A percentile compares a stretch with the other conserved stretches of the same genome.
Evolutionary conservation across 1,140 invertebrate genomes (phyloP).

Genomic region (Brachystomella parvula): DNA sequence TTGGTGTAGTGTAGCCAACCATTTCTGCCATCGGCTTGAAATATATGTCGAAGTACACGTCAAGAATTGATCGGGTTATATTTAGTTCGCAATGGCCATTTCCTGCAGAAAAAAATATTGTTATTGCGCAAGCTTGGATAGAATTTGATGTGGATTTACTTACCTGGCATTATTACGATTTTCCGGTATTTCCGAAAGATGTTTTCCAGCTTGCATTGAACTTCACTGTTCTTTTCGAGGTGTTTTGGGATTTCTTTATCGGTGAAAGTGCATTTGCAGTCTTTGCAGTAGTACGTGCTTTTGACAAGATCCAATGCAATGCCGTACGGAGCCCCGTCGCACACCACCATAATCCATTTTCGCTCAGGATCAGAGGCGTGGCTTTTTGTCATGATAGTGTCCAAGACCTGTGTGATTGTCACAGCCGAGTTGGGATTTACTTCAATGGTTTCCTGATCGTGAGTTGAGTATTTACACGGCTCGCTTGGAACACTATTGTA

Average conservation of each 20-base stretch:
- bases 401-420: neutral
- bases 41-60: neutral
- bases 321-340: neutral
- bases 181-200: neutral
- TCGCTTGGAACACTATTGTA: neutral
- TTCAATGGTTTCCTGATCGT: neutral
- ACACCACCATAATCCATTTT: neutral
- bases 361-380: neutral
- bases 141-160: neutral
- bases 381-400: neutral
- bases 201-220: neutral
- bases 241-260: neutral
- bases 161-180: neutral
- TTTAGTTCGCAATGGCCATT: neutral
- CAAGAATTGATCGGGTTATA: neutral
- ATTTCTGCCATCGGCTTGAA: neutral
- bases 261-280: neutral
- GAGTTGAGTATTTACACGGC: neutral
- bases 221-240: neutral
- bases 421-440: neutral
- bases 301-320: neutral
- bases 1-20: neutral
- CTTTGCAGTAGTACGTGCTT: neutral
- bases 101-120: neutral
- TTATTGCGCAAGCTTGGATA: neutral